Conservation (phyloP, 2,113 vertebrate genomes). For the Neotragus moschatus region DNA sequence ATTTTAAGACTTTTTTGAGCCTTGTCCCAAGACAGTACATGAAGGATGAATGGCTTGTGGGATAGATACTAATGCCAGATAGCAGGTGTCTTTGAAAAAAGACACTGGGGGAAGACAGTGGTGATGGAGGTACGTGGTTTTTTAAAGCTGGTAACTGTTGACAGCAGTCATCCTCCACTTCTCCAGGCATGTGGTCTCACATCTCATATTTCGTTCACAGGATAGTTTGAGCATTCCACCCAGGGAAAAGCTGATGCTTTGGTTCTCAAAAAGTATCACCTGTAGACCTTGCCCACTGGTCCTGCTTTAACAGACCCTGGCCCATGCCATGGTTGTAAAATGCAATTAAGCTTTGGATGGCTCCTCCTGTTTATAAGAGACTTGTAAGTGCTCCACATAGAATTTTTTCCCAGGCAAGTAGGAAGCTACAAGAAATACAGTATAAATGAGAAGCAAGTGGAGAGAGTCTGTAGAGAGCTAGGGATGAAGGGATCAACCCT, state of each 20-base stretch:
- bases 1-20: not conserved
- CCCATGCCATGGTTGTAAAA: constrained; percentile 9
- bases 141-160: not conserved
- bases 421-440: constrained; percentile 46
- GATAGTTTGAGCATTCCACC: not conserved
- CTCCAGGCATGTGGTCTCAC: not conserved
- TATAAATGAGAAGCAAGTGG: constrained; percentile 30
- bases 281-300: not conserved
- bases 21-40: not conserved
- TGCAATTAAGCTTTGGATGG: constrained; percentile 42
- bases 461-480: not conserved
- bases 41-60: not conserved
- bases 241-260: not conserved
- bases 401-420: constrained; percentile 48
- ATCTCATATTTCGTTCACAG: not conserved
- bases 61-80: not conserved
- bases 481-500: not conserved
- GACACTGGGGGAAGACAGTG: not conserved
- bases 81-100: not conserved
- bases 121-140: not conserved
- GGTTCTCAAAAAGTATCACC: constrained; percentile 19
- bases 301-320: not conserved
- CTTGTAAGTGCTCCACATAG: constrained; percentile 52
- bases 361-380: constrained; percentile 47
- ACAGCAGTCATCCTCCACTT: not conserved